Evolutionary conservation across 2,797 vertebrate genomes (phyloP).

Genomic region (Spea hammondii): DNA sequence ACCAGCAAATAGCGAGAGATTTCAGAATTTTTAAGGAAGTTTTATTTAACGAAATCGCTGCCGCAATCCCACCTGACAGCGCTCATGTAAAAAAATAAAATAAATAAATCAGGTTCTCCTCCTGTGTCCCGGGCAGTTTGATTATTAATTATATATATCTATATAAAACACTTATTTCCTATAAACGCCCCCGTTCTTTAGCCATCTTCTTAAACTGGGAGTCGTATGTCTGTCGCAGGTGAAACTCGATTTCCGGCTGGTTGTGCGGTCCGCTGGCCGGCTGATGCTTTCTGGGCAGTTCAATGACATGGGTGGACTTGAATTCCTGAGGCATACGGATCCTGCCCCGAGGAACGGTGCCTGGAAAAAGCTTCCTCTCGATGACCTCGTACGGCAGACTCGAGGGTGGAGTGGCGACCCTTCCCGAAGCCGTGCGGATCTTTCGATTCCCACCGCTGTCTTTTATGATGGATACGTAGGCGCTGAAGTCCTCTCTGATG

Average conservation of each 20-base stretch:
- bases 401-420: conserved; percentile 39
- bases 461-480: conserved; percentile 40
- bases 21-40: too few relatives aligned
- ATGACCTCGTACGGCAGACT: conserved; percentile 56
- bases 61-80: neutral
- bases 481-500: conserved; percentile 42
- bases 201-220: neutral
- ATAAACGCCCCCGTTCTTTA: too few relatives aligned
- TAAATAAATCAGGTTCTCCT: too few relatives aligned
- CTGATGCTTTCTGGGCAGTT: conserved; percentile 45
- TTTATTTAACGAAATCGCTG: too few relatives aligned
- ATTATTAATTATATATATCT: too few relatives aligned
- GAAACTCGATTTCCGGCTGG: conserved; percentile 54
- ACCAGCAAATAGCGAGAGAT: too few relatives aligned
- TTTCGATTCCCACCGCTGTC: fast-evolving
- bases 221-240: conserved; percentile 56
- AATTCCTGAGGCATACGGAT: conserved; percentile 56
- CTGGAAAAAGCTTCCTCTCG: conserved; percentile 41
- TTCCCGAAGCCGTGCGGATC: conserved; percentile 29
- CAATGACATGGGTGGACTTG: conserved; percentile 12
- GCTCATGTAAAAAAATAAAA: neutral
- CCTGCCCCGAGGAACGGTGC: neutral
- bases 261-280: neutral
- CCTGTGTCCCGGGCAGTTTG: too few relatives aligned
- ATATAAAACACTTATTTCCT: too few relatives aligned